Conservation (phyloP, 2,113 vertebrate species). For the Corythaixoides concolor region DNA sequence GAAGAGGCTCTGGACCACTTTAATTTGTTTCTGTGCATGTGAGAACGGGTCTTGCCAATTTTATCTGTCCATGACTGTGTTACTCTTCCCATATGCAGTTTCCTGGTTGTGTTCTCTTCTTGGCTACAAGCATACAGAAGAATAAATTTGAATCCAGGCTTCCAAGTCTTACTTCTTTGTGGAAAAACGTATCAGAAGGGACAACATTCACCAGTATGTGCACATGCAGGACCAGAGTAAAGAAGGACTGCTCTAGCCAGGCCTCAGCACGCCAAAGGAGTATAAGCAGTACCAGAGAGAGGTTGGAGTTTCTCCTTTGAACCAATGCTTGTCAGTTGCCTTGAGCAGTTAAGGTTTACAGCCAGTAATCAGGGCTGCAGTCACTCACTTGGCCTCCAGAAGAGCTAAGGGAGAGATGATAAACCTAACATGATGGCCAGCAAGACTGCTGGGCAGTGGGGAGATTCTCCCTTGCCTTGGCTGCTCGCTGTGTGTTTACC, state of each 20-base stretch:
- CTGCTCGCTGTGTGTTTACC: not conserved
- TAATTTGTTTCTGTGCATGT: not conserved
- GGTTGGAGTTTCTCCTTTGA: not conserved
- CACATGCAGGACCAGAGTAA: not conserved
- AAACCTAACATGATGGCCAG: not conserved
- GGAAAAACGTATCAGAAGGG: not conserved
- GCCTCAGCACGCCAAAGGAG: not conserved
- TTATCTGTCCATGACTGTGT: not conserved
- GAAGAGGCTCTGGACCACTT: not conserved
- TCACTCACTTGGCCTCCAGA: not conserved
- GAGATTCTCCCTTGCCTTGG: not conserved
- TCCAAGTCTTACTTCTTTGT: not conserved
- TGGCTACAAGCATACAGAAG: not conserved
- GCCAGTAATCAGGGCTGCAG: not conserved
- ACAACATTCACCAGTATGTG: not conserved
- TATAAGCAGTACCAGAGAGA: rapidly evolving
- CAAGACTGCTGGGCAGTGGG: not conserved
- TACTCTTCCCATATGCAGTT: not conserved
- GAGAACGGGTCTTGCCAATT: not conserved
- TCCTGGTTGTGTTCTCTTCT: not conserved
- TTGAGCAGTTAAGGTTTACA: not conserved
- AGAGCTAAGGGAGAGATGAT: not conserved
- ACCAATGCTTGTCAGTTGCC: not conserved
- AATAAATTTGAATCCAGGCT: not conserved
- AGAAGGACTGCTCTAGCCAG: not conserved